Percentiles rank a stretch among this genome's conserved stretches.
Conservation (phyloP, 2,113 vertebrate genomes). For the Hyla sarda region DNA sequence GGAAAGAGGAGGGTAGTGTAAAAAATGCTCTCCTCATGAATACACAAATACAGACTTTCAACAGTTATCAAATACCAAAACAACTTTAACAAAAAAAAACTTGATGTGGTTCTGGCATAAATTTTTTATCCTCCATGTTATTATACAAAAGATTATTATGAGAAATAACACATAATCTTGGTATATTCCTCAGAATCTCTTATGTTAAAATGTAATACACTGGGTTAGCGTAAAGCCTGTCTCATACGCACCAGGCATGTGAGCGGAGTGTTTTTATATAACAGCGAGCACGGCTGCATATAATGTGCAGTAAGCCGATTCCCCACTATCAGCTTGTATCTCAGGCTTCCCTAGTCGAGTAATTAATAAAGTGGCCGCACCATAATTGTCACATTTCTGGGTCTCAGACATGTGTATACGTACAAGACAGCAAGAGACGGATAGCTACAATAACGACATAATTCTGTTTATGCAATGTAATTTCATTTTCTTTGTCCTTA, state of each 20-base stretch:
- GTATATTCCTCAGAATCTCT: background rate
- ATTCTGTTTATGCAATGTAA: constrained; percentile 13
- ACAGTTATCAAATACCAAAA: background rate
- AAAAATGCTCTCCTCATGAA: no score
- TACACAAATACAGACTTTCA: no score
- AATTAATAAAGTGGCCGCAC: constrained; percentile 29
- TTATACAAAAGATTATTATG: background rate
- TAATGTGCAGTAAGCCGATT: background rate
- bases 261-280: constrained; percentile 36
- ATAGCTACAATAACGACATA: no score
- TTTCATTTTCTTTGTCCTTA: background rate
- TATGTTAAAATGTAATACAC: background rate
- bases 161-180: constrained; percentile 9
- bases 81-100: background rate
- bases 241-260: background rate
- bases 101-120: background rate
- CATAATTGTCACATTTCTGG: background rate
- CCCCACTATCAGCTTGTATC: constrained; percentile 22
- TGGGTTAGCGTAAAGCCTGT: background rate
- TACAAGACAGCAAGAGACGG: no score
- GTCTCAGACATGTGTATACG: background rate
- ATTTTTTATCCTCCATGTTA: background rate
- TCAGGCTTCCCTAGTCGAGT: constrained; percentile 32
- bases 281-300: background rate
- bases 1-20: no score